A percentile compares a stretch with the other conserved stretches of the same genome.
phyloP scores from a whole-genome alignment of 35 echinoderm and acorn worm species.

The Anneissia japonica region DNA sequence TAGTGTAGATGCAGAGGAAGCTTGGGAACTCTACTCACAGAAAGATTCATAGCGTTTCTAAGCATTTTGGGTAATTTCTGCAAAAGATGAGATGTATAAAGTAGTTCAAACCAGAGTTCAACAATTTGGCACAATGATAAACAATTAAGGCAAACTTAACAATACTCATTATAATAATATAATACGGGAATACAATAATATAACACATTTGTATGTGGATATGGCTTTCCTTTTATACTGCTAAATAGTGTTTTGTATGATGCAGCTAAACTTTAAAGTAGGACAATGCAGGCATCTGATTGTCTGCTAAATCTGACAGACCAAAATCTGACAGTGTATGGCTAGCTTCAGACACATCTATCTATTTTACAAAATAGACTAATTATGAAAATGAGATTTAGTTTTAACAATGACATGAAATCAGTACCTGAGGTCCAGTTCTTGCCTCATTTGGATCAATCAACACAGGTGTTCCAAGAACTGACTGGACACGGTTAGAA shows the following conservation, averaged over 20 bases:
- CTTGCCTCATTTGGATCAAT: constrained; percentile 23
- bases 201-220: background rate
- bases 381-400: background rate
- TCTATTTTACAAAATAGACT: no score
- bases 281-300: no score
- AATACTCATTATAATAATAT: no score
- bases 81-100: background rate
- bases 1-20: background rate
- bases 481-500: constrained; percentile 23
- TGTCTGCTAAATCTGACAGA: no score
- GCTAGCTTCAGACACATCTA: no score
- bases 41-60: background rate
- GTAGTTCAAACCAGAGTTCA: no score
- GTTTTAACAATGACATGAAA: background rate
- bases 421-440: constrained; percentile 29
- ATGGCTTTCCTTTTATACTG: no score
- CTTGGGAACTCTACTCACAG: background rate
- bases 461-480: constrained; percentile 43
- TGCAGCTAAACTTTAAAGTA: no score
- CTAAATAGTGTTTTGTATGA: no score
- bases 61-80: background rate
- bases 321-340: no score
- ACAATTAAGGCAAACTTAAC: background rate
- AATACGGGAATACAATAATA: background rate
- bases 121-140: no score